Evolutionary conservation across 2,888 invertebrate species (phyloP), one percentile per base, ranked within the genome.

Genomic region (Ophonus ardosiacus): DNA sequence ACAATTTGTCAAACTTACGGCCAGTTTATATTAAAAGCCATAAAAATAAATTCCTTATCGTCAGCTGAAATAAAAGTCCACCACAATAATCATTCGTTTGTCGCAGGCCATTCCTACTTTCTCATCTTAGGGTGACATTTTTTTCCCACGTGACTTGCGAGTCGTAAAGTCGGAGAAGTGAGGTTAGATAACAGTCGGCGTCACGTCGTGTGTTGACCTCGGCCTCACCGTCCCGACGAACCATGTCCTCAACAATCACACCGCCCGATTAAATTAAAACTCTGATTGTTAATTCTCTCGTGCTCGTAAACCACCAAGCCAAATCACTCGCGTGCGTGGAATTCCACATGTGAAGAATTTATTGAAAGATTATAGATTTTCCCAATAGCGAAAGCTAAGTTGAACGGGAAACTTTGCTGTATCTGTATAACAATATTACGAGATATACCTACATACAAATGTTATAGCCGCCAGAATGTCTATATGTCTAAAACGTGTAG

Each of bases 201-300:
- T 76, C 76, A 76, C 76, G 76, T 24, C 51, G 56, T 51, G 76
- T 51, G 76, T 56, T 76, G 76, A 76, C 56, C 76, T 76, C 56
- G 43, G 43, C 43, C 43, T 51, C 10, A 13, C 31, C 43, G 13
- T 10, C 43, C 13, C 43, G 43, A 51, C 43, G 43, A 51, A 7
- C 43, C 24, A 24, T 18, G 59, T 61, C n/a, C 31, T 63, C 15
- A 1, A 59, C 59, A 78, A 78, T 78, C 78, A 57, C 31, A 43
- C 8, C 4, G 15, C 31, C 24, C 78, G 59, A 78, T 78, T 78
- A 78, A 78, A 78, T 78, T 78, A 78, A 78, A 78, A 78, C 78
- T 59, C 56, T 78, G 57, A 78, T 78, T 57, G 78, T 78, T 78
- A 78, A 78, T 57, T 21, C 56, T 40, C 18, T n/a, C 43, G 8